Evolutionary conservation across 2,797 vertebrate species (phyloP).

Genomic region (Ibycter americanus): DNA sequence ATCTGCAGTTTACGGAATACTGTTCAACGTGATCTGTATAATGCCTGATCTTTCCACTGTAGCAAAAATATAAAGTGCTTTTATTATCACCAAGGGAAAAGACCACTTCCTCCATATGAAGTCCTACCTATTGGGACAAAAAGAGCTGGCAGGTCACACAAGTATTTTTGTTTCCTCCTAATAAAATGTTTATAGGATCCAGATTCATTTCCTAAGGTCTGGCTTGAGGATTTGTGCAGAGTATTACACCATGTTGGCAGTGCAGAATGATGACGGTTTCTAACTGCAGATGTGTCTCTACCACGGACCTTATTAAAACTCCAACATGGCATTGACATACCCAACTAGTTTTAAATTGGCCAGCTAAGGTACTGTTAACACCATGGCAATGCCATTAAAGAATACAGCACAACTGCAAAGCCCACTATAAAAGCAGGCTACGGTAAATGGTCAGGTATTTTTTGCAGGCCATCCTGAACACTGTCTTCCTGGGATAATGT

Average conservation of each 20-base stretch:
- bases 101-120: not conserved
- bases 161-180: constrained; percentile 11
- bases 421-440: not conserved
- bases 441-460: not conserved
- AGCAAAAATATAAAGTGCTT: constrained; percentile 12
- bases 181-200: constrained; percentile 25
- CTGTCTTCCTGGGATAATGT: not conserved
- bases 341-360: not conserved
- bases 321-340: not conserved
- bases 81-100: constrained; percentile 6
- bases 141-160: not conserved
- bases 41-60: constrained; percentile 1
- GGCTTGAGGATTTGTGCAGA: not conserved
- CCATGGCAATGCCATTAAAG: not conserved
- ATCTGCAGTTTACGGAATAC: constrained; percentile 11
- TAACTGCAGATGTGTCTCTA: not conserved
- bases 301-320: not conserved
- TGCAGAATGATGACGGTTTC: not conserved
- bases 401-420: not conserved
- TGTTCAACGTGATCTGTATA: not conserved
- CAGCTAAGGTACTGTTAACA: not conserved
- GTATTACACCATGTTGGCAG: not conserved
- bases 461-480: not conserved
- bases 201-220: constrained; percentile 18
- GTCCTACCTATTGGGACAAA: not conserved